phyloP scores from a whole-genome alignment of 2,113 vertebrate genomes.

The Megaceryle torquata region DNA sequence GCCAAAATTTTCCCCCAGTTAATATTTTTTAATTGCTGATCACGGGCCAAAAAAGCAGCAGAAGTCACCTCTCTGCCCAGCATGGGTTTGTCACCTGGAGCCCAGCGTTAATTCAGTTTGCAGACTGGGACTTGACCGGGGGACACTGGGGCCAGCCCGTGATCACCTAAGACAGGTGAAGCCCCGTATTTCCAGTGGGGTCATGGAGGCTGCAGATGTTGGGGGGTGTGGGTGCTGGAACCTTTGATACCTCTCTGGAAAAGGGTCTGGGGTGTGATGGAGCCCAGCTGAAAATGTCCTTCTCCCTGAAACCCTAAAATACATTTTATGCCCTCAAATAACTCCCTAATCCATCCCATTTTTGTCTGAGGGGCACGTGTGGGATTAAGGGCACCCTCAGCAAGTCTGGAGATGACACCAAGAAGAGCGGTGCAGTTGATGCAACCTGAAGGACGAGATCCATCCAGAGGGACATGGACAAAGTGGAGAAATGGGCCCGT shows the following conservation, averaged over 20 bases:
- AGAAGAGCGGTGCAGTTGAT: background rate
- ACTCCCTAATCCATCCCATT: accelerated
- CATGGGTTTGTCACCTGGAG: no score
- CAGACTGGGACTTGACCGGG: background rate
- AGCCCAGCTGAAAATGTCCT: accelerated
- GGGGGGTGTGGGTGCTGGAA: accelerated
- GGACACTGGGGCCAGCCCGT: accelerated
- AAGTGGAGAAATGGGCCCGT: background rate
- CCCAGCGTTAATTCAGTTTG: background rate
- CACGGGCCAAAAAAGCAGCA: background rate
- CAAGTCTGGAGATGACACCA: background rate
- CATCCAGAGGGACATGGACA: background rate
- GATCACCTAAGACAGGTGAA: background rate
- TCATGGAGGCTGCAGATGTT: no score
- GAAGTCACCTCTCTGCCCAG: no score
- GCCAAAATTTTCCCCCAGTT: background rate
- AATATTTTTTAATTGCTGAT: background rate
- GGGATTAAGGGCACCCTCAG: background rate
- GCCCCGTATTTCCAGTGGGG: background rate
- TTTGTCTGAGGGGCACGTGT: accelerated
- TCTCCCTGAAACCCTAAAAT: background rate
- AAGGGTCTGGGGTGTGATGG: accelerated
- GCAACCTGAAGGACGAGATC: background rate
- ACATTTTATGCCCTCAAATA: background rate
- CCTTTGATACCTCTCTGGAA: accelerated